Base-by-base conservation (phyloP, 2,797 vertebrate species). In the Mallotus villosus region DNA sequence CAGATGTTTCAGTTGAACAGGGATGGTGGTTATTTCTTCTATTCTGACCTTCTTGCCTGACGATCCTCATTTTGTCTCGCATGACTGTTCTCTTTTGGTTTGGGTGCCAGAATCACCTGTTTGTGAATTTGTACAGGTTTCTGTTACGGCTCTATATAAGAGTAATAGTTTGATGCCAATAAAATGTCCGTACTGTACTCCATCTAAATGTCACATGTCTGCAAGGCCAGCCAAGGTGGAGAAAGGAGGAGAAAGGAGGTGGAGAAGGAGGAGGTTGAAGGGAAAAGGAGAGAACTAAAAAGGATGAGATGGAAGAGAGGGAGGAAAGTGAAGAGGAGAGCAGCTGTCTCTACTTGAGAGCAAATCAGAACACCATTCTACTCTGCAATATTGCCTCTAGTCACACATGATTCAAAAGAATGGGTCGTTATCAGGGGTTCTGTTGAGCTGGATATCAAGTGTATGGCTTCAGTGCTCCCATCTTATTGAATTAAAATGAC, bases 141-240 rank as follows among this genome's bases (percentile, higher is more conserved):
- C 1, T 32, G 7, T 25, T 5, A 60, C 9, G 61, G 27, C 62
- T 67, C 21, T 14, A 76, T 34, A 66, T 11, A 73, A 72, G 49
- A 63, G 17, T 29, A 72, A 74, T 68, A 68, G 64, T 77, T 78
- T 78, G 17, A 41, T 41, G 14, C 12, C 63, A 78, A 84, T 85
- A 81, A 84, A 85, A 76, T 25, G 61, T 32, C 21, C 57, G 29
- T 66, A 3, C 5, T 9, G 22, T 12, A 16, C 25, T 25, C 24
- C 32, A 22, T 62, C 2, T 21, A 46, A 67, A 51, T 60, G 19
- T 25, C 21, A 27, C 14, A 16, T 61, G 1, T 61, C 24, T 61
- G 41, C 11, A 61, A 25, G 24, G 22, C 4, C 4, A 27, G 32
- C 32, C 22, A 63, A 29, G 27, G 2, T 29, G 27, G 4, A 27